Evolutionary conservation across 2,113 vertebrate species (phyloP), one percentile per base, ranked within the genome.

Genomic region (Elanus axillaris): DNA sequence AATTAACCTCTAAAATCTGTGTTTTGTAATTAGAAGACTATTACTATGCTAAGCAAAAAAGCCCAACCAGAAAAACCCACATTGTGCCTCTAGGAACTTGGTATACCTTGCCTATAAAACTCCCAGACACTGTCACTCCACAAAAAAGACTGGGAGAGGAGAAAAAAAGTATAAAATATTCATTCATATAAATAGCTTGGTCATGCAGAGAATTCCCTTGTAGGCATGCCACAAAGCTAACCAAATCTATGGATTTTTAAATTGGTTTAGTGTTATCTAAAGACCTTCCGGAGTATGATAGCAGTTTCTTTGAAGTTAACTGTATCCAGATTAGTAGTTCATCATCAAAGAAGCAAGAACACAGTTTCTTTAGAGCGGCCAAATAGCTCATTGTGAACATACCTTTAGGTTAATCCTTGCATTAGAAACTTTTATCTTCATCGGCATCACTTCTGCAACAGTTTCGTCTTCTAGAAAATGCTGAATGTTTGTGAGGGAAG

Each of bases 381-480:
- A 96, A 94, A 72, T 53, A 92, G 42, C 72, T 94, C 40, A 47
- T 25, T 87, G 84, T 93, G 86, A 91, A 98, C 96, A 76, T 98
- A 99, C 99, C 98, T 99, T 99, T 82, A 99, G 95, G 95, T 99
- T 98, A 95, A 99, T 97, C 90, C 98, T 98, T n/a, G 98, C 98
- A 96, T 99, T 99, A 94, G 97, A 98, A 97, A 99, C 97, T 86
- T 98, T 98, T 98, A 99, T 99, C 98, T 99, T 99, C 99, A 99
- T 99, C 77, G 99, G 99, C 98, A 99, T 98, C 81, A 99, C 98
- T 97, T 99, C 98, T 42, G 99, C 98, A 4, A 99, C 97, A 17
- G 98, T 98, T 97, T 99, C 98, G 77, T 99, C 99, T 97, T 99
- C 99, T 95, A 99, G 97, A 98, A 99, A 99, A 97, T 98, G 98